Percentiles rank a stretch among this genome's conserved stretches.
Conservation (phyloP, 2,797 vertebrate genomes). For the Pseudochaenichthys georgianus region DNA sequence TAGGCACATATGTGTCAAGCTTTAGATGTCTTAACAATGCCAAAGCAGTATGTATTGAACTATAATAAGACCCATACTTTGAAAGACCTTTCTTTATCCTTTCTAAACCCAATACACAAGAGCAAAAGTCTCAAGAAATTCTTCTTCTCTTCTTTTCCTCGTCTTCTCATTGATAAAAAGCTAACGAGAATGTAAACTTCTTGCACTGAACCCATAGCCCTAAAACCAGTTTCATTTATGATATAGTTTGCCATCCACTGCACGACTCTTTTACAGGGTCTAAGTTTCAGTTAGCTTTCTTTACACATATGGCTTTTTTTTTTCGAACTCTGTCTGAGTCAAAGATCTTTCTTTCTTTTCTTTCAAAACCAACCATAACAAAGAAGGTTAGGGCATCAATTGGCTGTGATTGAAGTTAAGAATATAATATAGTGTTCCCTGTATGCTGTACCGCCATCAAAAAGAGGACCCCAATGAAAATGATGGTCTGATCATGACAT, state of each 20-base stretch:
- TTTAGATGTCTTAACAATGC: neutral
- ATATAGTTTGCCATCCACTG: neutral
- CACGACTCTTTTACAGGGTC: neutral
- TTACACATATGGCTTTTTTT: neutral
- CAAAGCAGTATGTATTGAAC: neutral
- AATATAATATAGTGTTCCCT: neutral
- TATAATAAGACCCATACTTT: neutral
- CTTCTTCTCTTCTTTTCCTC: neutral
- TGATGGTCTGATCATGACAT: slow-evolving; percentile 4
- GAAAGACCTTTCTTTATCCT: neutral
- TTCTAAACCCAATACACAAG: neutral
- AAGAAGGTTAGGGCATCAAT: neutral
- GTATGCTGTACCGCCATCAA: neutral
- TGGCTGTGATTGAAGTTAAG: neutral
- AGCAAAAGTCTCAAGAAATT: neutral
- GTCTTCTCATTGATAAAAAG: neutral
- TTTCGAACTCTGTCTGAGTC: neutral
- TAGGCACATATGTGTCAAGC: neutral
- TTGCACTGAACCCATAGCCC: neutral
- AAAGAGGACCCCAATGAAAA: slow-evolving; percentile 9
- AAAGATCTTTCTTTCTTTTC: neutral
- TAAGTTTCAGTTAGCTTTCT: neutral
- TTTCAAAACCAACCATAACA: neutral
- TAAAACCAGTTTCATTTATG: neutral
- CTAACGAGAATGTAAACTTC: neutral